A percentile compares a stretch with the other conserved stretches of the same genome.
Evolutionary conservation across 2,888 invertebrate species (phyloP).

Genomic region (Hemistola chrysoprasaria): DNA sequence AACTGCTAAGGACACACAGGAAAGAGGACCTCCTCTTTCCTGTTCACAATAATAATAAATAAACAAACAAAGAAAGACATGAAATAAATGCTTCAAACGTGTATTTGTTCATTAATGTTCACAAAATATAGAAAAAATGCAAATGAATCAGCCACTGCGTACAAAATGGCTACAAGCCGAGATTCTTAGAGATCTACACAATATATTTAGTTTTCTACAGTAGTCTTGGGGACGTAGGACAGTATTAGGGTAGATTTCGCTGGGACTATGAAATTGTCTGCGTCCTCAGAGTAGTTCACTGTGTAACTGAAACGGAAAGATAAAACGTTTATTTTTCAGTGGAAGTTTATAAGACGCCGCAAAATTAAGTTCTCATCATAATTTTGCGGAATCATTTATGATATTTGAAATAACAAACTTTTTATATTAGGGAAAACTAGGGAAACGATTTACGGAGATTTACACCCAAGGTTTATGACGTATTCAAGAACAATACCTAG

Average conservation of each 20-base stretch:
- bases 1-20: no score
- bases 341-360: no score
- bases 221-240: conserved; percentile 84
- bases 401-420: no score
- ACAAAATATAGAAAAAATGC: conserved; percentile 22
- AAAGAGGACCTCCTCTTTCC: no score
- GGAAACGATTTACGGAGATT: no score
- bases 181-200: background rate
- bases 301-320: conserved; percentile 78
- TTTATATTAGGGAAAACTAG: no score
- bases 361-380: no score
- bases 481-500: no score
- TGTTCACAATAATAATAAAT: no score
- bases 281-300: conserved; percentile 51
- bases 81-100: conserved; percentile 32
- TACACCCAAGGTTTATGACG: no score
- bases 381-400: no score
- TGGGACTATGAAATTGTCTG: conserved; percentile 82
- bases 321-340: no score
- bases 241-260: conserved; percentile 85
- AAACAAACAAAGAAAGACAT: conserved; percentile 19
- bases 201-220: conserved; percentile 42
- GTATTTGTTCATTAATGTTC: conserved; percentile 23
- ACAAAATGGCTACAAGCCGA: conserved; percentile 27
- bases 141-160: conserved; percentile 15